Conservation (phyloP, 2,888 invertebrate species). For the Tryphoninae sp. region DNA sequence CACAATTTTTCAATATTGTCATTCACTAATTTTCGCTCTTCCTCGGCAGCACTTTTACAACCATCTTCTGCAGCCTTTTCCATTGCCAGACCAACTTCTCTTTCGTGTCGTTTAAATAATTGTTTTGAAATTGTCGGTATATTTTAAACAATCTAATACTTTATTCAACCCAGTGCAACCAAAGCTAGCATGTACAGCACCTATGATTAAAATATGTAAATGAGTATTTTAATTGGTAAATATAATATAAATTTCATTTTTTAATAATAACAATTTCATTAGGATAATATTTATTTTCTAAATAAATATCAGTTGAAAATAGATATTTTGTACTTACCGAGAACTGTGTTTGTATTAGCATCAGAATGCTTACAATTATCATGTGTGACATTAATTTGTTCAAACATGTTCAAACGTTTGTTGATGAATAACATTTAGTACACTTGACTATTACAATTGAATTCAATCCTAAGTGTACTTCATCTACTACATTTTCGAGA, state of each 20-base stretch:
- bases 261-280: slow-evolving; percentile 14
- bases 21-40: slow-evolving; percentile 44
- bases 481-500: too few relatives aligned
- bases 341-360: slow-evolving; percentile 49
- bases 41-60: slow-evolving; percentile 44
- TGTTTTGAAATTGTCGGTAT: too few relatives aligned
- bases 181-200: background rate
- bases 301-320: slow-evolving; percentile 2
- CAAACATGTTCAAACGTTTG: slow-evolving; percentile 27
- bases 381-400: slow-evolving; percentile 37
- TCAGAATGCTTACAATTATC: slow-evolving; percentile 10
- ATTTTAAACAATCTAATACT: too few relatives aligned
- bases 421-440: slow-evolving; percentile 29
- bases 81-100: slow-evolving; percentile 46
- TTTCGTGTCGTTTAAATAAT: background rate
- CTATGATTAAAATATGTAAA: slow-evolving; percentile 79
- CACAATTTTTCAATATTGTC: too few relatives aligned
- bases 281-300: slow-evolving; percentile 23
- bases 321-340: slow-evolving; percentile 49
- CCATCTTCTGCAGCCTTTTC: slow-evolving; percentile 46
- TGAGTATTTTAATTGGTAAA: slow-evolving; percentile 77
- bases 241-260: slow-evolving; percentile 46
- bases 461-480: too few relatives aligned
- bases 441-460: background rate
- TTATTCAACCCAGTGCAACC: too few relatives aligned